Conservation (phyloP, 2,113 vertebrate species). For the Pseudorasbora parva region DNA sequence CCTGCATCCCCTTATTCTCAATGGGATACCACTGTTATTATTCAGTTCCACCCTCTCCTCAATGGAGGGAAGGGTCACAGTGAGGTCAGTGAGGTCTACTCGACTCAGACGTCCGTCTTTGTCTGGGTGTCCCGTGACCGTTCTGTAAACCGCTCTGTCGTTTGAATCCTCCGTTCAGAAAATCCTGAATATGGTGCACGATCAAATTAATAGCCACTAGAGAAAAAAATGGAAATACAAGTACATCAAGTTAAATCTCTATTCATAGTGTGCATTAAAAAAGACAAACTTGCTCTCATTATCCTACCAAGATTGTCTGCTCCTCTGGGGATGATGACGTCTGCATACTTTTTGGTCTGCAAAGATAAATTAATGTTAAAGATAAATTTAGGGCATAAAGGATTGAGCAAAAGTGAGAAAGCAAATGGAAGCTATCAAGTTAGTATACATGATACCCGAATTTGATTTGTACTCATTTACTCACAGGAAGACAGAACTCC, state of each 20-base stretch:
- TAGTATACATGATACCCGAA: background rate
- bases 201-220: conserved; percentile 98
- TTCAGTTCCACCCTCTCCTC: conserved; percentile 56
- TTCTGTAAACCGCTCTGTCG: conserved; percentile 88
- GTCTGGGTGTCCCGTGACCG: conserved; percentile 81
- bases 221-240: conserved; percentile 35
- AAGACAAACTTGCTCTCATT: background rate
- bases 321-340: conserved; percentile 96
- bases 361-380: conserved; percentile 5
- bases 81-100: conserved; percentile 92
- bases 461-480: conserved; percentile 56
- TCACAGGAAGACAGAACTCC: conserved; percentile 97
- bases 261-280: background rate
- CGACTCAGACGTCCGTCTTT: conserved; percentile 88
- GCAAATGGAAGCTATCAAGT: background rate
- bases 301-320: conserved; percentile 94
- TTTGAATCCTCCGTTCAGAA: conserved; percentile 91
- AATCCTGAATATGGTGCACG: conserved; percentile 98
- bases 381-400: background rate
- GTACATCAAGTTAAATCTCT: background rate
- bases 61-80: conserved; percentile 63
- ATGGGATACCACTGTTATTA: conserved; percentile 65
- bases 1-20: conserved; percentile 58
- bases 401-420: background rate
- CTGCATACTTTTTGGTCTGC: conserved; percentile 98